Evolutionary conservation across 2,888 invertebrate genomes (phyloP), one percentile per base, ranked within the genome.

Genomic region (Andrena haemorrhoa): DNA sequence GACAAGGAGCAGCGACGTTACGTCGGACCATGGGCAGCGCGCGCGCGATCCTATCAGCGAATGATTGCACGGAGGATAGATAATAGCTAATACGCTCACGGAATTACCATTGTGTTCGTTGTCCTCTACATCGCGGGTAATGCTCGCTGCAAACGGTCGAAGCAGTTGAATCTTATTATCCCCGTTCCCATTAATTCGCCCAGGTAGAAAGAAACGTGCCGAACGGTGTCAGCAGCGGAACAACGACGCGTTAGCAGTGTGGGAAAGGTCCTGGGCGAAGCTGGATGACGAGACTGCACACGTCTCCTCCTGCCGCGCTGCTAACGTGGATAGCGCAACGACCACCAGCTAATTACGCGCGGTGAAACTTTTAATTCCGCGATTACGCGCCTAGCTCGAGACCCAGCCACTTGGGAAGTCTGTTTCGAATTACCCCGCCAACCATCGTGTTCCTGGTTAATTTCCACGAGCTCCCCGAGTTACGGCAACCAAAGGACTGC

Each of bases 291-390:
- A 82, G 79, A 65, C 82, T 75, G 61, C 84, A 69, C 84, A 69
- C 84, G 78, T 83, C 86, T 76, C 71, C 58, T 61, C 76, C 64
- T 56, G 49, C 29, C 63, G 58, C 60, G 23, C 53, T 23, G 53
- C 10, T 63, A 63, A 85, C 69, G 78, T 68, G 80, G 73, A 23
- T 66, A 49, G 76, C 2, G 58, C 53, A 58, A 16, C 20, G 61
- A 23, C 65, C 60, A 51, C 47, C 58, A 47, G 49, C 69, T 86
- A 86, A 86, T 86, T 86, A 86, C 56, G 61, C 72, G 60, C 64
- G 66, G 69, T 47, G 81, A 63, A 79, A 86, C 84, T 84, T 86
- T 86, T 86, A 82, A 86, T 86, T 76, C 76, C 69, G 58, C 33
- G 68, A 84, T 79, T 79, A 84, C 64, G 41, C 73, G 41, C 41